Base-by-base conservation (phyloP, 2,797 vertebrate genomes). In the Selene dorsalis region DNA sequence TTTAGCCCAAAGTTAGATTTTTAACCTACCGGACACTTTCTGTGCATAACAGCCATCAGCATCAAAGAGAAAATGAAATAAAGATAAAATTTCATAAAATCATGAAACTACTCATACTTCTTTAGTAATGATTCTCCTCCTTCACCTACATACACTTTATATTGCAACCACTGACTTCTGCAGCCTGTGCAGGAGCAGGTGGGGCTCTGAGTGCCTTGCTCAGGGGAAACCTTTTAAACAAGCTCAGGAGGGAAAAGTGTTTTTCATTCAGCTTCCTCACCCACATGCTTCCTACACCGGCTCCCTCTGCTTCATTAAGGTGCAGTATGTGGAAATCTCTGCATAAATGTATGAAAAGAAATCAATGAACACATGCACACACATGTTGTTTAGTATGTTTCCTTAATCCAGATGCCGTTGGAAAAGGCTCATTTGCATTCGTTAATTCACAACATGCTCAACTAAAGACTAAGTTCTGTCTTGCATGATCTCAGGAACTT, bases 131-230 rank as follows among this genome's bases (percentile, higher is more conserved):
- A 50, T 47, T 9, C 2, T 4, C 16, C 6, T 4, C n/a, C 43
- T 52, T 67, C 48, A 56, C 32, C 59, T 22, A 8, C 39, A 10
- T 20, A 7, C 22, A 50, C 24, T 75, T 79, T 0, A 63, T 28
- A 38, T 11, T 45, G 56, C 28, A 11, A 16, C 57, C 2, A 10
- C 11, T 24, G 53, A 61, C 32, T 14, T 30, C 30, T 26, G n/a
- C 26, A 61, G 20, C 58, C 52, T 24, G 26, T 32, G 48, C 26
- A 48, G 18, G 18, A 69, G 45, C 39, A 63, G 60, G 4, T 53
- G 57, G 16, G 43, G 28, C 24, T 32, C 39, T 4, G 14, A 28
- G 48, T 69, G 73, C 62, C 79, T 72, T 69, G 61, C 70, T 82
- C 16, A 65, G 41, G 41, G 59, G 63, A 26, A 63, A 18, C 18